Conservation (phyloP, 2,797 vertebrate species). For the Cottoperca gobio region DNA sequence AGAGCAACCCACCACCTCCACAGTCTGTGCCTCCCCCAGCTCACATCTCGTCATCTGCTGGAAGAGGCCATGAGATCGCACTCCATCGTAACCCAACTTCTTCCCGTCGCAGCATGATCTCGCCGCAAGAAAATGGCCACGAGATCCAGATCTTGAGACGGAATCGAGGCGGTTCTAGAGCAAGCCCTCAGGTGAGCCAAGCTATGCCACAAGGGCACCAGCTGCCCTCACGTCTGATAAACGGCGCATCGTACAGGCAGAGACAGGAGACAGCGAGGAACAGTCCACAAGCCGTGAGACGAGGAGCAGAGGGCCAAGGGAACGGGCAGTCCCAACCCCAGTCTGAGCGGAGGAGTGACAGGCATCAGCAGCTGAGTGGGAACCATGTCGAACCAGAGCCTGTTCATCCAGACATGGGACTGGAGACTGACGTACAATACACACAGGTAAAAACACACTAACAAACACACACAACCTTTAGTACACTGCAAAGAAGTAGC, state of each 20-base stretch:
- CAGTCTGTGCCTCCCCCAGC: constrained; percentile 24
- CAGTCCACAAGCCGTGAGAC: constrained; percentile 48
- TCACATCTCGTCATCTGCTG: constrained; percentile 11
- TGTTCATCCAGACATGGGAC: constrained; percentile 59
- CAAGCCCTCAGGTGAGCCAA: constrained; percentile 37
- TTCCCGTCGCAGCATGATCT: constrained; percentile 59
- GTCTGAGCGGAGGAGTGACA: constrained; percentile 45
- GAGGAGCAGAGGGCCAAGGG: constrained; percentile 44
- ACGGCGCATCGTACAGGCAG: constrained; percentile 68
- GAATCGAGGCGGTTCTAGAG: constrained; percentile 48
- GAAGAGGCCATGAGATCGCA: constrained; percentile 85
- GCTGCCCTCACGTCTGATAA: constrained; percentile 75
- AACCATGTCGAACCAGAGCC: constrained; percentile 80
- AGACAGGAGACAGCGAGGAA: constrained; percentile 53
- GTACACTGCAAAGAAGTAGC: constrained; percentile 3
- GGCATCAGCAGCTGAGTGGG: constrained; percentile 63
- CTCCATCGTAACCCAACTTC: constrained; percentile 72
- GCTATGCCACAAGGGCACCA: constrained; percentile 76
- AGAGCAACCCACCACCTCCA: constrained; percentile 35
- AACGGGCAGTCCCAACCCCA: constrained; percentile 41
- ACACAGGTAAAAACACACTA: constrained; percentile 75
- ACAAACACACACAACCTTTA: constrained; percentile 11
- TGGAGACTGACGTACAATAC: constrained; percentile 56
- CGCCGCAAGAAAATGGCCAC: constrained; percentile 74
- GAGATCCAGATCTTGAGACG: constrained; percentile 79